Base-by-base conservation (phyloP, 2,888 invertebrate genomes). In the Neoaliturus tenellus region DNA sequence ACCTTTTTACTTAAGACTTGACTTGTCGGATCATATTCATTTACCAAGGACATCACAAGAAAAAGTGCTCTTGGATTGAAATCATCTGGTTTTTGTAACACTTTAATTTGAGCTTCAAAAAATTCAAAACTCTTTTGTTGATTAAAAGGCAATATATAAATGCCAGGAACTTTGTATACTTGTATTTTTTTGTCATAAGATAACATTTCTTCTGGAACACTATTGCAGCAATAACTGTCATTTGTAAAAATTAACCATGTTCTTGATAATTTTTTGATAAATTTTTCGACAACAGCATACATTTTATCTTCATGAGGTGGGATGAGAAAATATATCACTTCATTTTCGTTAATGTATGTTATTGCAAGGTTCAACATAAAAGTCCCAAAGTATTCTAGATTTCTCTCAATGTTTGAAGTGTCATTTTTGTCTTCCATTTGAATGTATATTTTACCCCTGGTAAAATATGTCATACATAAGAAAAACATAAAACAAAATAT, bases 1-100 rank as follows among this genome's bases (percentile, higher is more conserved):
- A 55, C 55, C 31, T 6, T 78, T 48, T 55, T 6, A 28, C 25
- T 5, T 20, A n/a, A 20, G 3, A 4, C 55, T 10, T 55, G 17
- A 28, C 17, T 25, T 41, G 25, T 75, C 6, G 5, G 28, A 31
- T n/a, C 35, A 55, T 31, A 55, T 31, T 78, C 17, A n/a, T 31
- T 23, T n/a, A n/a, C n/a, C 10, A 78, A 51, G 14, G 23, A 23
- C 4, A 78, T 17, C 20, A 78, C 14, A 28, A 55, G 28, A 23
- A 78, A 78, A 28, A 55, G 10, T 31, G 78, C 78, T 78, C 35
- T 78, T 48, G 48, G 78, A 55, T 78, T 78, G 20, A 78, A 78
- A 55, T 28, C 23, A 35, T 55, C 10, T 10, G 44, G 48, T 78
- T 17, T 28, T 20, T 51, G 31, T 20, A 78, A 20, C 5, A 6